A percentile compares a stretch with the other conserved stretches of the same genome.
Evolutionary conservation across 2,797 vertebrate species (phyloP).

Genomic region (Pangasius larnaudii): DNA sequence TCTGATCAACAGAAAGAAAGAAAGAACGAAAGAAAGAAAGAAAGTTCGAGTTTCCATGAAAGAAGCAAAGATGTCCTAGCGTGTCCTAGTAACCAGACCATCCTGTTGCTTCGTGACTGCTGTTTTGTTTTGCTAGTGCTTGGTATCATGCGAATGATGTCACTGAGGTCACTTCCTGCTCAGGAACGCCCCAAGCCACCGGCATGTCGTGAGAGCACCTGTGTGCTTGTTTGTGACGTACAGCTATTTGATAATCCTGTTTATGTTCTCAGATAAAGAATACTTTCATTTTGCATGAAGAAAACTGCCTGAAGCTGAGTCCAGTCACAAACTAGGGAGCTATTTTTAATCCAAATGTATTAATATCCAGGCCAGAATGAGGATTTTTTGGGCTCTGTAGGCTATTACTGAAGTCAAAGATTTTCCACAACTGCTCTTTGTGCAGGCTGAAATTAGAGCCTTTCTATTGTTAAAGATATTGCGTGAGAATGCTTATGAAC

Average conservation of each 20-base stretch:
- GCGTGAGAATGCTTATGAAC: background rate
- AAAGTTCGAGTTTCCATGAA: background rate
- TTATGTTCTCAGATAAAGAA: conserved; percentile 8
- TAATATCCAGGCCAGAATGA: background rate
- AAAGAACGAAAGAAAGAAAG: background rate
- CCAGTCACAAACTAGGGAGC: background rate
- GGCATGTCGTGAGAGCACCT: conserved; percentile 42
- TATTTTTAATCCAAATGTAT: background rate
- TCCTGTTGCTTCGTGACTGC: background rate
- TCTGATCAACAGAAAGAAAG: conserved; percentile 29
- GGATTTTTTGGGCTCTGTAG: background rate
- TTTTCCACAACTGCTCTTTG: background rate
- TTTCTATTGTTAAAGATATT: background rate
- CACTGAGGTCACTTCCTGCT: conserved; percentile 38
- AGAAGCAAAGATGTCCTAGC: background rate
- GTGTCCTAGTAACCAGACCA: background rate
- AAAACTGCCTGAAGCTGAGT: background rate
- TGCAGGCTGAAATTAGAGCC: background rate
- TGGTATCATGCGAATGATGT: conserved; percentile 13
- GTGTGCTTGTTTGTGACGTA: background rate
- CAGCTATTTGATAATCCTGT: conserved; percentile 34
- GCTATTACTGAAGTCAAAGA: background rate
- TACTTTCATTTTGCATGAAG: conserved; percentile 13
- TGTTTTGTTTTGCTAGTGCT: conserved; percentile 23
- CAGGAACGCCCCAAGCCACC: conserved; percentile 29